These are phyloP conservation scores for Amphiprion clarkii DNA, from an alignment of 2,797 vertebrate species.

Conservation along the genomic window DNA sequence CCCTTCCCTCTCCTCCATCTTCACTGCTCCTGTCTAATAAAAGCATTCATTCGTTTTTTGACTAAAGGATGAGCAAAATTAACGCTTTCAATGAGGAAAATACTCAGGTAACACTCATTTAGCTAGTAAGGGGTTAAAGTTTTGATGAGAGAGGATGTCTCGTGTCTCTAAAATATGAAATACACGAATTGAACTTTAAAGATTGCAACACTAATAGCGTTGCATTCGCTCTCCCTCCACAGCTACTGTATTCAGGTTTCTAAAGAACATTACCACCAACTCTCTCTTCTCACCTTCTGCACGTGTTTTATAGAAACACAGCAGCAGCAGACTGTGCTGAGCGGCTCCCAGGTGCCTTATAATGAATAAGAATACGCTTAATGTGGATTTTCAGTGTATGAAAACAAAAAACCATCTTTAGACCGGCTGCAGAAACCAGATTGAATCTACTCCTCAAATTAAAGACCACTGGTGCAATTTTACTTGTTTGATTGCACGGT, in stretches of 20 bases:
- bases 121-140: too few species aligned
- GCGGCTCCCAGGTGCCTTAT: background rate
- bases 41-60: too few species aligned
- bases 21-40: too few species aligned
- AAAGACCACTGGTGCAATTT: background rate
- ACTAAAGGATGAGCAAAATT: too few species aligned
- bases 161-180: too few species aligned
- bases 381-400: background rate
- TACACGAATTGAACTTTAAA: too few species aligned
- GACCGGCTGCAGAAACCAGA: background rate
- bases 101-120: too few species aligned
- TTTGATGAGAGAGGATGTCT: too few species aligned
- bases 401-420: background rate
- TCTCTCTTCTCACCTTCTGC: constrained; percentile 19
- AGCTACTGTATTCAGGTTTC: constrained; percentile 5
- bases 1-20: too few species aligned
- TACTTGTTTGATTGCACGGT: background rate
- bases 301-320: background rate
- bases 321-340: constrained; percentile 9
- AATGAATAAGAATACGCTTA: background rate
- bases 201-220: background rate
- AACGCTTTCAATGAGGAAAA: too few species aligned
- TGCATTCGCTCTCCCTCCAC: background rate
- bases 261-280: constrained; percentile 13
- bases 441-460: background rate